Evolutionary conservation across 1,140 invertebrate species (phyloP), one percentile per base, ranked within the genome.

Genomic region (Portunus trituberculatus): DNA sequence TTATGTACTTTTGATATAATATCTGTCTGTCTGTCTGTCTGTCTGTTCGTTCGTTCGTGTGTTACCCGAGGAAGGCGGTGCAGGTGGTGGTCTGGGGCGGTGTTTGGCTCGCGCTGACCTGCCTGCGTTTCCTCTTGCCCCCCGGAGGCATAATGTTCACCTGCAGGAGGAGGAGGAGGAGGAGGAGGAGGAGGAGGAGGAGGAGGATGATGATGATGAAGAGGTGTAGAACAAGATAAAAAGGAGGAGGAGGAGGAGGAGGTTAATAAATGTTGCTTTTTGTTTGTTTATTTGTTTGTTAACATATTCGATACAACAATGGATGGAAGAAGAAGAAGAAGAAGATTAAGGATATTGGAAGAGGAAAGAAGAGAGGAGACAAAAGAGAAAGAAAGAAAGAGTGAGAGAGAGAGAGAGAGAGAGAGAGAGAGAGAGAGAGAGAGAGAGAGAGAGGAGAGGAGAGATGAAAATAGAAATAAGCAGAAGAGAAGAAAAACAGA

Each of bases 121-220:
- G 6, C 86, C 46, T 10, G 0, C 92, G 83, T 7, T 82, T 67
- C 10, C 92, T 82, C 76, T 45, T 93, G 4, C 92, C 92, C 0
- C 92, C 92, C 6, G 92, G 92, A 14, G 92, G 92, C 92, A 93
- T 93, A 25, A 93, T 93, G 83, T 93, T 93, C 16, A 93, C 82
- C 92, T 93, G 82, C 4, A 48, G 83, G 29, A 31, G 32, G 29
- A 28, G 46, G 52, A 59, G 52, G 52, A 59, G 52, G 52, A 59
- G 52, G 25, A 20, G 32, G 25, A 88, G 20, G 32, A 25, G 32
- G 25, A 48, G n/a, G 32, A 88, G n/a, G 25, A 39, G 29, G 6
- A 88, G 46, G 67, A 76, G 25, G 25, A 76, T 8, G 25, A n/a
- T 1, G 25, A 25, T 8, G 25, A 76, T 1, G 67, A 76, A n/a